A percentile compares a stretch with the other conserved stretches of the same genome.
Evolutionary conservation across 2,797 vertebrate species (phyloP).

Genomic region (Sciurus carolinensis): DNA sequence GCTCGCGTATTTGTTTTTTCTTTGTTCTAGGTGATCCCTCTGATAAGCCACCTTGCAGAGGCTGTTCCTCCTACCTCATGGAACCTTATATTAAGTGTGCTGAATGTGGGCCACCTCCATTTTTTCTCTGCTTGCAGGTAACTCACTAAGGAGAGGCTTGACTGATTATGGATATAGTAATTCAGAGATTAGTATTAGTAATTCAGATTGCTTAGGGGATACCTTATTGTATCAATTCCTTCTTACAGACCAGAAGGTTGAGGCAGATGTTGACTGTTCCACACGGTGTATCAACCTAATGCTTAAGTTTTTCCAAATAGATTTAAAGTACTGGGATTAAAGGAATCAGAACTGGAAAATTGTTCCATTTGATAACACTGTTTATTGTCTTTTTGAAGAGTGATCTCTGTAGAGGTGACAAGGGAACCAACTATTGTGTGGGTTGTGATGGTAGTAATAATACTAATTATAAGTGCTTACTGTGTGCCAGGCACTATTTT

Average conservation of each 20-base stretch:
- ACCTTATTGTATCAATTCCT: constrained; percentile 38
- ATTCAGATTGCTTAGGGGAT: not conserved
- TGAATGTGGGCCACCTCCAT: constrained; percentile 96
- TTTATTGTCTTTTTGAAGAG: constrained; percentile 31
- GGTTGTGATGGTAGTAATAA: not conserved
- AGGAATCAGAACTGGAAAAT: constrained; percentile 34
- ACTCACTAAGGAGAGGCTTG: constrained; percentile 54
- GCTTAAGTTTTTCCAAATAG: constrained; percentile 43
- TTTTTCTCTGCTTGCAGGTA: constrained; percentile 98
- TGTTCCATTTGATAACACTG: constrained; percentile 53
- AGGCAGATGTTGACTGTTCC: constrained; percentile 41
- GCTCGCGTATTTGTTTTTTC: constrained; percentile 42
- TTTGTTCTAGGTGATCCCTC: constrained; percentile 93
- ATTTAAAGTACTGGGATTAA: constrained; percentile 25
- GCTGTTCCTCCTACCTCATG: constrained; percentile 96
- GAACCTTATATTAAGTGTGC: constrained; percentile 99
- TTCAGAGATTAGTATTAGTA: not conserved
- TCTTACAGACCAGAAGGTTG: constrained; percentile 28
- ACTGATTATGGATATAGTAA: constrained; percentile 21
- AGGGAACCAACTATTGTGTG: constrained; percentile 33
- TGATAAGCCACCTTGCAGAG: constrained; percentile 96
- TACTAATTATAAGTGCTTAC: constrained; percentile 29
- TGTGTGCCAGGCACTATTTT: constrained; percentile 15
- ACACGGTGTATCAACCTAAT: not conserved
- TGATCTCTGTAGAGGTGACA: constrained; percentile 47